Base-by-base conservation (phyloP, 2,888 invertebrate species). In the Tuta absoluta region DNA sequence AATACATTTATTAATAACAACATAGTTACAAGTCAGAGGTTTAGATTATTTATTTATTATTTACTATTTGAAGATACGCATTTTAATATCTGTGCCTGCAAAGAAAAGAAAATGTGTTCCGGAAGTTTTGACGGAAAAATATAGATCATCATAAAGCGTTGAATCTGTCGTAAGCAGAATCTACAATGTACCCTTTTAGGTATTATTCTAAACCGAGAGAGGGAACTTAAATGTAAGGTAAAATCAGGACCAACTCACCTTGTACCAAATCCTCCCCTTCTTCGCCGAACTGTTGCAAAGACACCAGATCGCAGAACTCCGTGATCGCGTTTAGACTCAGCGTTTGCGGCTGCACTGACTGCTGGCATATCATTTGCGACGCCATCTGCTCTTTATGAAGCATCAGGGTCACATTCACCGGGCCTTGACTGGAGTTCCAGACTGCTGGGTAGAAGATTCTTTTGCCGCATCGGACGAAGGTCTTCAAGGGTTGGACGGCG, bases 261-360 rank as follows among this genome's bases (percentile, higher is more conserved):
- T 96, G 95, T 60, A 94, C 89, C 76, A 94, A 92, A 74, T 94
- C 94, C 53, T 93, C 93, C 63, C 93, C 93, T 0, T 93, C 92
- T 66, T 92, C 93, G 66, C 92, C 93, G 71, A 95, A 92, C 78
- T 95, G 94, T 73, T 94, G 94, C 67, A 93, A 88, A 23, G 96
- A 95, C 63, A 96, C 94, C 72, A 95, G 84, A 79, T 96, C 96
- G 77, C 95, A 95, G 84, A 96, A 96, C 89, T 96, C 96, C 8
- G 95, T 95, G 38, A 96, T 93, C 8, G 96, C 95, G 71, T 93
- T 93, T 68, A 96, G 86, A 73, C 94, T 94, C 77, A 94, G 91
- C 48, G 94, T 93, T 68, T 93, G 93, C 37, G 94, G 89, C 48
- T 93, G 93, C 7, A 93, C 92, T 10, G 93, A 92, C 66, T 93